Evolutionary conservation across 2,797 vertebrate genomes (phyloP).

Genomic region (Cyclopterus lumpus): DNA sequence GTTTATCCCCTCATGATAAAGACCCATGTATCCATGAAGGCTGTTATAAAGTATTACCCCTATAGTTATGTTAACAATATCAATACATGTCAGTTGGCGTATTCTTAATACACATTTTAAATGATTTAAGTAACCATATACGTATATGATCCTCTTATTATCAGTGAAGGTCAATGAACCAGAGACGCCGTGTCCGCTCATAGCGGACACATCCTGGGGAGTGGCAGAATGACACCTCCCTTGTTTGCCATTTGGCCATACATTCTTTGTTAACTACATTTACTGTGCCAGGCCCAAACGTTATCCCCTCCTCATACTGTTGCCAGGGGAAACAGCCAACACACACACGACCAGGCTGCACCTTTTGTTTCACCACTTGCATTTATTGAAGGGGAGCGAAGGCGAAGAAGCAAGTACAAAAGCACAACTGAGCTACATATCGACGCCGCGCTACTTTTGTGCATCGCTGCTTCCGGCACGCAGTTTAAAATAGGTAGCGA

Average conservation of each 20-base stretch:
- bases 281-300: background rate
- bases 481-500: slow-evolving; percentile 29
- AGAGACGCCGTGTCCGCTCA: too few relatives aligned
- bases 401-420: slow-evolving; percentile 64
- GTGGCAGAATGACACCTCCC: too few relatives aligned
- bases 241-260: background rate
- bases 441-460: slow-evolving; percentile 48
- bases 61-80: too few relatives aligned
- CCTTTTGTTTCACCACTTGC: slow-evolving; percentile 40
- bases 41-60: too few relatives aligned
- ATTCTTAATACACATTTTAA: background rate
- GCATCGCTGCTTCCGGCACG: slow-evolving; percentile 30
- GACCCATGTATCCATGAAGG: too few relatives aligned
- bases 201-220: too few relatives aligned
- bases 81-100: background rate
- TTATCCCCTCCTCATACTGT: background rate
- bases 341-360: slow-evolving; percentile 2
- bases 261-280: background rate
- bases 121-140: too few relatives aligned
- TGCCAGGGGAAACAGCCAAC: background rate
- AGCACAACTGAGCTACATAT: slow-evolving; percentile 69
- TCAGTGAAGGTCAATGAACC: too few relatives aligned
- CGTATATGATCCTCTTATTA: too few relatives aligned
- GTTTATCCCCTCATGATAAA: too few relatives aligned
- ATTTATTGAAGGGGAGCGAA: slow-evolving; percentile 69